Base-by-base conservation (phyloP, 2,113 vertebrate species). In the Dipodomys stephensi region DNA sequence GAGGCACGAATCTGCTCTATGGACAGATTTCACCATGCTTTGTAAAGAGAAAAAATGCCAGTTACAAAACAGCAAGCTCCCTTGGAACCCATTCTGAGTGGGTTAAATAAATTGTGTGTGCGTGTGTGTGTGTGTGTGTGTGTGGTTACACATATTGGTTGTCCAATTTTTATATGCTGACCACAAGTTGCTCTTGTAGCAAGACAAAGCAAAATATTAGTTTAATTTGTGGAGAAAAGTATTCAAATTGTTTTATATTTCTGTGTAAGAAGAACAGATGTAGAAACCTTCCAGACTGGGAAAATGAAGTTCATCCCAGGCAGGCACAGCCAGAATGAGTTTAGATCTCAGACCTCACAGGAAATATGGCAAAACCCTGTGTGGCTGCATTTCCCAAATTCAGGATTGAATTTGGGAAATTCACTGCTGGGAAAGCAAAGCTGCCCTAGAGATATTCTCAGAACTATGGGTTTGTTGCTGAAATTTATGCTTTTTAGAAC, bases 161-260 rank as follows among this genome's bases (percentile, higher is more conserved):
- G 27, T 49, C 81, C 86, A 49, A 86, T 86, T 93, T 91, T 87
- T 67, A 65, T 81, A 78, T 69, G 30, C 2, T 69, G 88, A 44
- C 12, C 22, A 28, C 53, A 64, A 90, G 23, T 91, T 49, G 19
- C 15, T 77, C 93, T 67, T 77, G 27, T 68, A 71, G 80, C 8
- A 62, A 28, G 76, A 81, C 65, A 68, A 88, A 88, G 18, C 27
- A 67, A 83, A 67, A 20, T 22, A 18, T 74, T 74, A 68, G 49
- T 88, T 89, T 90, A 95, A 91, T 81, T 93, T 81, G 64, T 81
- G 44, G 27, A 79, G 39, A 82, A n/a, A 28, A 39, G 4, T 46
- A 71, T 77, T 64, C 53, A 67, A 82, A 79, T 7, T 2, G 3
- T 76, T 67, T 39, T n/a, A 60, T 77, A 57, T 46, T 67, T 89